Evolutionary conservation across 1,140 invertebrate species (phyloP).

Genomic region (Odontomachus brunneus): DNA sequence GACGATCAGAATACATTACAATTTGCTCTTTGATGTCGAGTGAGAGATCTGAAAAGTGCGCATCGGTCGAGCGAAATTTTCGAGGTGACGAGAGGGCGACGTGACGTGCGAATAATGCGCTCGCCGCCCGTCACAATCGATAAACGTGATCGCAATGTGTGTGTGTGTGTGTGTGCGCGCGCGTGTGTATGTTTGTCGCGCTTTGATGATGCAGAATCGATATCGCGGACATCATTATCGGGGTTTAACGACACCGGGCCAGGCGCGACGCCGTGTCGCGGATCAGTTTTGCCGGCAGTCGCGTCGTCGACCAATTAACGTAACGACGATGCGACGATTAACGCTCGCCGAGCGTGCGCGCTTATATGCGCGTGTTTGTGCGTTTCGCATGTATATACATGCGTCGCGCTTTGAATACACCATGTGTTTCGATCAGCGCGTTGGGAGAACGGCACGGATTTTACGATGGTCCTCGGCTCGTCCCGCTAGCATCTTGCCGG

Average conservation of each 20-base stretch:
- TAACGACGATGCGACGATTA: slow-evolving; percentile 45
- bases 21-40: slow-evolving; percentile 50
- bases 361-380: neutral
- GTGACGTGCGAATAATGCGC: slow-evolving; percentile 50
- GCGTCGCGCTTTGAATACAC: slow-evolving; percentile 51
- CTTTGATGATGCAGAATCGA: slow-evolving; percentile 63
- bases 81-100: slow-evolving; percentile 50
- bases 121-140: slow-evolving; percentile 24
- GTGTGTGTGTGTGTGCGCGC: no score
- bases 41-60: slow-evolving; percentile 25
- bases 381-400: neutral
- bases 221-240: slow-evolving; percentile 60
- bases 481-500: slow-evolving; percentile 30
- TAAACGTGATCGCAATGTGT: neutral
- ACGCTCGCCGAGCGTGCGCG: slow-evolving; percentile 16
- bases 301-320: slow-evolving; percentile 52
- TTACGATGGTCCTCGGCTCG: slow-evolving; percentile 57
- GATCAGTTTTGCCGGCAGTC: slow-evolving; percentile 47
- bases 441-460: slow-evolving; percentile 46
- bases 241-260: slow-evolving; percentile 44
- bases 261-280: slow-evolving; percentile 1
- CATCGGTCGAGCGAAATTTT: slow-evolving; percentile 48
- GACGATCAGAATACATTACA: slow-evolving; percentile 45
- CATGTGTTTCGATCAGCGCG: slow-evolving; percentile 35
- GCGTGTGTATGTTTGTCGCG: slow-evolving; percentile 19